These are phyloP conservation scores for Eupelmus urozonus DNA, from an alignment of 2,888 invertebrate genomes.

Conservation along the genomic window DNA sequence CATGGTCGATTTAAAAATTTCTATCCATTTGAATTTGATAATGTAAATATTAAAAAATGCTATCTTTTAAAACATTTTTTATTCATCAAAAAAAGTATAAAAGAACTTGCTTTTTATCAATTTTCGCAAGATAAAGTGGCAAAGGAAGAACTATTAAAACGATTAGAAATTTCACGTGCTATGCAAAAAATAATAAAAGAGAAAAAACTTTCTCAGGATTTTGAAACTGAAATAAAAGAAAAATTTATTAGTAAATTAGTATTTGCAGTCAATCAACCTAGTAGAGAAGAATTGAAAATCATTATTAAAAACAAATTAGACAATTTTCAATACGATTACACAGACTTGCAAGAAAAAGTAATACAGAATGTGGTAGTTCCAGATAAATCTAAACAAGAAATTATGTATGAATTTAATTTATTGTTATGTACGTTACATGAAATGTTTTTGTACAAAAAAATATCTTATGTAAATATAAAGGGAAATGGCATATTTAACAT, in stretches of 20 bases:
- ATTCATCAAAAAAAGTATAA: neutral
- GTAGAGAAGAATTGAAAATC: constrained; percentile 63
- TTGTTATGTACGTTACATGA: constrained; percentile 11
- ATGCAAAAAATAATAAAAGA: constrained; percentile 63
- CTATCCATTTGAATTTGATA: constrained; percentile 50
- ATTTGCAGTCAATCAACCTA: constrained; percentile 58
- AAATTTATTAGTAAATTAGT: constrained; percentile 65
- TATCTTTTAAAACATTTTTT: constrained; percentile 45
- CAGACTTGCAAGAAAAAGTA: constrained; percentile 62
- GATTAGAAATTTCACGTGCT: constrained; percentile 64
- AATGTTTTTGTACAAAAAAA: constrained; percentile 21
- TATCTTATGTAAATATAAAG: neutral
- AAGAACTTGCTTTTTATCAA: constrained; percentile 60
- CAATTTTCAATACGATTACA: constrained; percentile 62
- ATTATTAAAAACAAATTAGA: constrained; percentile 65
- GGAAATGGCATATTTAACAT: neutral
- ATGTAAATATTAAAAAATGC: constrained; percentile 14
- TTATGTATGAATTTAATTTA: constrained; percentile 30
- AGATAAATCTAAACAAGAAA: constrained; percentile 36
- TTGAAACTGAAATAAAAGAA: constrained; percentile 62
- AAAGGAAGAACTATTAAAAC: constrained; percentile 64
- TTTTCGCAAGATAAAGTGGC: constrained; percentile 62
- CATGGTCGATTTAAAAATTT: constrained; percentile 51
- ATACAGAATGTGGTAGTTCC: constrained; percentile 58
- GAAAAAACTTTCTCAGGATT: constrained; percentile 60